Evolutionary conservation across 2,797 vertebrate genomes (phyloP).

Genomic region (Pterois miles): DNA sequence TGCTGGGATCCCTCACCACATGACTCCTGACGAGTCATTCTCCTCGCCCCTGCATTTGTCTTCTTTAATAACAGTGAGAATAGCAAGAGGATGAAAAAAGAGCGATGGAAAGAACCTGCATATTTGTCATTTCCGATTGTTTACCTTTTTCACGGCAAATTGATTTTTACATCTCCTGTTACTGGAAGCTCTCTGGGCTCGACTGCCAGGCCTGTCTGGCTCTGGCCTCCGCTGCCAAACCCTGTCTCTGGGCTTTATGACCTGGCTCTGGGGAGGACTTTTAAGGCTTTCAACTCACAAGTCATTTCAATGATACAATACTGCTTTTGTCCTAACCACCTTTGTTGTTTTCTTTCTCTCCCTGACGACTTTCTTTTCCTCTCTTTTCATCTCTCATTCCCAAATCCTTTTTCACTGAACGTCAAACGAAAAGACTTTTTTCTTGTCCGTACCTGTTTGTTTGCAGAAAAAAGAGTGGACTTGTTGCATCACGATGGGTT

Average conservation of each 20-base stretch:
- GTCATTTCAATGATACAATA: constrained; percentile 86
- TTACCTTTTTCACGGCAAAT: constrained; percentile 88
- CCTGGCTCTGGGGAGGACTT: constrained; percentile 84
- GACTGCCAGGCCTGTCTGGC: constrained; percentile 77
- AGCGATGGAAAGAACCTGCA: constrained; percentile 77
- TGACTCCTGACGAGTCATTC: constrained; percentile 66
- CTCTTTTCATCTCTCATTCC: constrained; percentile 53
- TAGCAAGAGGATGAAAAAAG: constrained; percentile 60
- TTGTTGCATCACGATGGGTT: constrained; percentile 64
- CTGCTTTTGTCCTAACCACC: constrained; percentile 85
- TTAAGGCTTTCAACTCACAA: constrained; percentile 85
- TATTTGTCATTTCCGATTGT: constrained; percentile 88
- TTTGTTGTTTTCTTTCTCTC: constrained; percentile 77
- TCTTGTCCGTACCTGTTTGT: constrained; percentile 64
- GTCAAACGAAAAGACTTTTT: constrained; percentile 20
- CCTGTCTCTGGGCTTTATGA: constrained; percentile 83
- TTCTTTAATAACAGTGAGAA: constrained; percentile 78
- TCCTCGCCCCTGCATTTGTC: constrained; percentile 66
- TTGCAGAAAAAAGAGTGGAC: constrained; percentile 64
- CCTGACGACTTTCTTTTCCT: constrained; percentile 42
- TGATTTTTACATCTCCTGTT: constrained; percentile 89
- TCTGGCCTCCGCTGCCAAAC: constrained; percentile 77
- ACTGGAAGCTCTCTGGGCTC: constrained; percentile 83
- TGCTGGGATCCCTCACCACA: constrained; percentile 73
- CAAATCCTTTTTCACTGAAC: constrained; percentile 42